Percentiles rank a stretch among this genome's conserved stretches.
These are phyloP conservation scores for Fukomys damarensis DNA, from an alignment of 2,113 vertebrate species.

Conservation along the genomic window DNA sequence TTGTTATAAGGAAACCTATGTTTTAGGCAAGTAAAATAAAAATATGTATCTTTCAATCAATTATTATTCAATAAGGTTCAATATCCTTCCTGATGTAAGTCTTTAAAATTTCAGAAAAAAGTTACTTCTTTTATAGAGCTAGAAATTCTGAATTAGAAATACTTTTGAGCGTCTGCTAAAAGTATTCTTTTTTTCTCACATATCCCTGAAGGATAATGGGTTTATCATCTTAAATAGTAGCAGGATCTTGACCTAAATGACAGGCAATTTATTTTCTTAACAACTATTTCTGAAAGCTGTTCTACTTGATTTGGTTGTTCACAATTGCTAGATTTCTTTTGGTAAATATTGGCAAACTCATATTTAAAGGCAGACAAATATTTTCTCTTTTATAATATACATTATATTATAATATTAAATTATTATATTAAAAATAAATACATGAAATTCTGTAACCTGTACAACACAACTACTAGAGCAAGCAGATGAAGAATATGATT, in stretches of 20 bases:
- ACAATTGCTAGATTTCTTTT: not conserved
- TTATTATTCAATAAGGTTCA: not conserved
- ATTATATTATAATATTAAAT: not conserved
- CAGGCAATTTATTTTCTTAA: not conserved
- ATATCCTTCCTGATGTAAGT: not conserved
- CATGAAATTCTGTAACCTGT: not conserved
- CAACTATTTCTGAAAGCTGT: not conserved
- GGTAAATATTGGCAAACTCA: not conserved
- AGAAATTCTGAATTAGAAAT: not conserved
- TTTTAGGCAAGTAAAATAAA: not conserved
- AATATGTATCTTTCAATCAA: not conserved
- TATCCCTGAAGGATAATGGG: not conserved
- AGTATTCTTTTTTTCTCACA: not conserved
- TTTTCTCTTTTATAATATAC: not conserved
- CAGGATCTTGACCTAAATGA: not conserved
- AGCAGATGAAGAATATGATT: not conserved
- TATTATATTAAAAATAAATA: not conserved
- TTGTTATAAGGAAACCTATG: not conserved
- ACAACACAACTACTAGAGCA: not conserved
- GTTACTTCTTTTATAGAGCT: not conserved
- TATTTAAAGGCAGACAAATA: not conserved
- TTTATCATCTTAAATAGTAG: not conserved
- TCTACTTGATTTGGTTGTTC: not conserved
- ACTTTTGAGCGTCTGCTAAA: not conserved
- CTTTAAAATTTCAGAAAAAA: not conserved